These are phyloP conservation scores for Sussaba pulchella DNA, from an alignment of 2,888 invertebrate genomes.

Conservation along the genomic window DNA sequence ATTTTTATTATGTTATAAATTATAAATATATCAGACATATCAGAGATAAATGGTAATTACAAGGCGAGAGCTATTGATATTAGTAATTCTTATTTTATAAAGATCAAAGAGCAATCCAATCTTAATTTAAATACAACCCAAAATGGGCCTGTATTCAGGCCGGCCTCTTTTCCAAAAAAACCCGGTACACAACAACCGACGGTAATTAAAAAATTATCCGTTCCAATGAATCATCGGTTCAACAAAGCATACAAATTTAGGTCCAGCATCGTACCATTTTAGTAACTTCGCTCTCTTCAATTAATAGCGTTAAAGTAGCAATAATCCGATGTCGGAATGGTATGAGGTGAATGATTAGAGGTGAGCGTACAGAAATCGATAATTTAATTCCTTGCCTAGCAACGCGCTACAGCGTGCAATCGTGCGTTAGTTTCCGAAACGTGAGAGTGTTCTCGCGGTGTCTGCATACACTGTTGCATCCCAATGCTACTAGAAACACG, in stretches of 20 bases:
- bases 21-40: no score
- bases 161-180: no score
- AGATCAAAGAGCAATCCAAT: no score
- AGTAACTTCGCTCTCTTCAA: constrained; percentile 15
- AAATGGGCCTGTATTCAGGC: no score
- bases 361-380: constrained; percentile 54
- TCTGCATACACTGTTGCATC: constrained; percentile 2
- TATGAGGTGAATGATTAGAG: constrained; percentile 22
- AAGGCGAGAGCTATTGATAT: no score
- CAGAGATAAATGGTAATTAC: no score
- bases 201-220: not conserved
- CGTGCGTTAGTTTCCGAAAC: constrained; percentile 50
- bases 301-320: constrained; percentile 27
- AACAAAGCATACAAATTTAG: constrained; percentile 35
- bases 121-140: no score
- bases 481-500: no score
- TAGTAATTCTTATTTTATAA: no score
- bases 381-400: constrained; percentile 49
- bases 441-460: constrained; percentile 20
- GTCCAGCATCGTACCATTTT: constrained; percentile 11
- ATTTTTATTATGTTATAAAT: no score
- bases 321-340: constrained; percentile 38
- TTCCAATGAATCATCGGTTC: constrained; percentile 32
- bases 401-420: constrained; percentile 33
- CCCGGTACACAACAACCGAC: not conserved